These are phyloP conservation scores for Drosophila testacea DNA, from an alignment of 2,888 invertebrate species.

Conservation along the genomic window DNA sequence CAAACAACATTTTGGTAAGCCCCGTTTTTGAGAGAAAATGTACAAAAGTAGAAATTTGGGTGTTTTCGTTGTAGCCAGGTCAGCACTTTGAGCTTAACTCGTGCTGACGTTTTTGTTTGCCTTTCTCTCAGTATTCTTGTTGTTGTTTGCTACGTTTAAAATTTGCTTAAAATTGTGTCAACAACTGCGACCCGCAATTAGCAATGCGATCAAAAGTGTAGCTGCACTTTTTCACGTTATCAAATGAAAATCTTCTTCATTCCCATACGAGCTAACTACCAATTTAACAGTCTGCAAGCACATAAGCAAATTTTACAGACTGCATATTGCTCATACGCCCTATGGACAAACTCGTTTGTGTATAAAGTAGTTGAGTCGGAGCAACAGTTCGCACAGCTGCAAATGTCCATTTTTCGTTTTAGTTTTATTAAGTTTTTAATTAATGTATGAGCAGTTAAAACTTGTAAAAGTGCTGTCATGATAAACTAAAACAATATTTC, in stretches of 20 bases:
- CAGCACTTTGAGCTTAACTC: conserved; percentile 47
- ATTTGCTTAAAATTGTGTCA: conserved; percentile 55
- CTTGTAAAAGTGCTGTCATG: conserved; percentile 81
- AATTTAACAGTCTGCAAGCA: conserved; percentile 31
- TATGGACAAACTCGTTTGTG: neutral
- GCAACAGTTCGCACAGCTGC: conserved; percentile 55
- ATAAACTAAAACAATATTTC: conserved; percentile 81
- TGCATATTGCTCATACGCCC: conserved; percentile 21
- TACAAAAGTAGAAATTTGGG: conserved; percentile 49
- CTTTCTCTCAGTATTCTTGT: neutral
- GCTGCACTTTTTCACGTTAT: conserved; percentile 24
- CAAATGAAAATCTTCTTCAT: conserved; percentile 37
- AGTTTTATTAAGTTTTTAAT: conserved; percentile 79
- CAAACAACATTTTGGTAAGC: conserved; percentile 23
- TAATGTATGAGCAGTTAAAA: conserved; percentile 81
- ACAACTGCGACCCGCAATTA: conserved; percentile 66
- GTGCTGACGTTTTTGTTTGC: conserved; percentile 50
- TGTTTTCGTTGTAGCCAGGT: conserved; percentile 41
- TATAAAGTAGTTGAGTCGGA: conserved; percentile 10
- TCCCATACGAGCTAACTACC: conserved; percentile 20
- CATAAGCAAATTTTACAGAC: conserved; percentile 6
- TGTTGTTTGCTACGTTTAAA: conserved; percentile 23
- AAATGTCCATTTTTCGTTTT: conserved; percentile 48
- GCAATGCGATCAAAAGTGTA: conserved; percentile 43
- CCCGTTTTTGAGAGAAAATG: conserved; percentile 20